Conservation (phyloP, 2,797 vertebrate genomes). For the Limnodromus scolopaceus region DNA sequence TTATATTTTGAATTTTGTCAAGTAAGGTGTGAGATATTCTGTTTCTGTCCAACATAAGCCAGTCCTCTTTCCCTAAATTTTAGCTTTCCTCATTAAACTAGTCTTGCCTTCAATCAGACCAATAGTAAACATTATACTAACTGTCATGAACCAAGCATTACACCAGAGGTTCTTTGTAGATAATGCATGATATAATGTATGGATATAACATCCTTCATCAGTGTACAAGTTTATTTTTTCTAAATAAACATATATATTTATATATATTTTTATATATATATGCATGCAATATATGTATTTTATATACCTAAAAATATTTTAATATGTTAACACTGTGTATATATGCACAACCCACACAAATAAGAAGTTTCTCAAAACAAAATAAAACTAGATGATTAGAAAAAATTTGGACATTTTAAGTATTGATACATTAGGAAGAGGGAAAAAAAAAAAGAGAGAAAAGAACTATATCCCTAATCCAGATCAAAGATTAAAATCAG, state of each 20-base stretch:
- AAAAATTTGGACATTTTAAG: neutral
- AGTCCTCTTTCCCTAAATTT: neutral
- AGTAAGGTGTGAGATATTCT: neutral
- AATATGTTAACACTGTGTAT: neutral
- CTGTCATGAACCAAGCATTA: neutral
- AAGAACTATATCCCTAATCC: neutral
- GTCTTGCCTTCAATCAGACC: neutral
- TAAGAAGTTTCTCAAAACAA: neutral
- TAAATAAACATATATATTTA: neutral
- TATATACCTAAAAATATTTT: neutral
- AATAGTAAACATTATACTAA: neutral
- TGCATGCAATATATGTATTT: too few relatives aligned
- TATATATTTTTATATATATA: too few relatives aligned
- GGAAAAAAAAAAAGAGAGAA: too few relatives aligned
- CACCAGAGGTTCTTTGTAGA: neutral
- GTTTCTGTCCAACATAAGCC: neutral
- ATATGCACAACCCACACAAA: accelerated
- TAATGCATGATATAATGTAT: neutral
- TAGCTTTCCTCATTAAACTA: neutral
- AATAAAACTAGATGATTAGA: neutral
- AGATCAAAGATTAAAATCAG: neutral
- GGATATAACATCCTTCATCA: neutral
- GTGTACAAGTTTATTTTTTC: neutral
- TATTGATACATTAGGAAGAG: neutral
- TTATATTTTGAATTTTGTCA: neutral